Evolutionary conservation across 2,888 invertebrate genomes (phyloP).

Genomic region (Apamea crenata): DNA sequence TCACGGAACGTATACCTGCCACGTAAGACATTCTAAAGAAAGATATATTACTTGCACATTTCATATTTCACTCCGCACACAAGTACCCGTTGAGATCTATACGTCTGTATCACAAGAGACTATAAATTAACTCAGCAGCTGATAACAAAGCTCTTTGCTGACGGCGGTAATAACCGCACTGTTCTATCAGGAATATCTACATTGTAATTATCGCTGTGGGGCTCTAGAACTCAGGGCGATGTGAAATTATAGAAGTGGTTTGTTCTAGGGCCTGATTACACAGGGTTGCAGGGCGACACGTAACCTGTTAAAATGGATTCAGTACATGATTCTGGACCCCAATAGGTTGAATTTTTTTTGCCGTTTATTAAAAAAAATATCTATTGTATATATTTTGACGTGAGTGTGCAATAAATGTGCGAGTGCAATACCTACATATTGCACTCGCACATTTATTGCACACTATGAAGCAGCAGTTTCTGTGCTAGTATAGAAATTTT

Average conservation of each 20-base stretch:
- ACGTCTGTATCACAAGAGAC: conserved; percentile 2
- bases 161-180: conserved; percentile 33
- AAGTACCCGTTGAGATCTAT: conserved; percentile 5
- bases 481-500: no score
- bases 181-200: conserved; percentile 24
- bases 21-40: conserved; percentile 14
- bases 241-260: neutral
- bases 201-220: conserved; percentile 20
- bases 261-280: neutral
- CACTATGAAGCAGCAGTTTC: no score
- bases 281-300: no score
- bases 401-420: no score
- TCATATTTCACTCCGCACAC: conserved; percentile 23
- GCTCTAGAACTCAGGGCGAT: conserved; percentile 9
- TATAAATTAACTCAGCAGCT: conserved; percentile 51
- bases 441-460: no score
- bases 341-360: no score
- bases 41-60: conserved; percentile 40
- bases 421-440: no score
- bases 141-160: conserved; percentile 51
- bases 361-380: no score
- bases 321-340: no score
- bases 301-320: no score
- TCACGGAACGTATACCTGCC: neutral
- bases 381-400: no score